phyloP scores from a whole-genome alignment of 2,888 invertebrate species.

The Tuberolachnus salignus region DNA sequence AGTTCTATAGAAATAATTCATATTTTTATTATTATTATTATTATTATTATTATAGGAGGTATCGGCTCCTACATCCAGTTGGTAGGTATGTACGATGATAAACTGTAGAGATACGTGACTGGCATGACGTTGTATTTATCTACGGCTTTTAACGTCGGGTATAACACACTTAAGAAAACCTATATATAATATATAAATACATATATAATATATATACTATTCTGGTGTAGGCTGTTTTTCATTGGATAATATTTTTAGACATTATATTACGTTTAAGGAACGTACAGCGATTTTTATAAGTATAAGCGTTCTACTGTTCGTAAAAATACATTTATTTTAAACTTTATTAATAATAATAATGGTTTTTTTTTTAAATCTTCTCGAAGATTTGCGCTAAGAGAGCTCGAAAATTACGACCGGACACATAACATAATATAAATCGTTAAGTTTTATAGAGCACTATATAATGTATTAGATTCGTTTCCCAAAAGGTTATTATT shows the following conservation, averaged over 20 bases:
- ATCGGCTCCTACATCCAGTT: no score
- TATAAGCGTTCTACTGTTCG: conserved; percentile 13
- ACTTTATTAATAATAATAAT: neutral
- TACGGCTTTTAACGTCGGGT: conserved; percentile 13
- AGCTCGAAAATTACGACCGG: conserved; percentile 1
- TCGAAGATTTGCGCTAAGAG: conserved; percentile 4
- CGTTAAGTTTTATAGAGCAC: neutral
- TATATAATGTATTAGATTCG: conserved; percentile 19
- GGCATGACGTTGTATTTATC: neutral
- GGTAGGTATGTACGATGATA: no score
- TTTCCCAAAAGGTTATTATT: conserved; percentile 8
- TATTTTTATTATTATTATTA: neutral
- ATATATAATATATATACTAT: neutral
- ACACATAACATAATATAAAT: neutral
- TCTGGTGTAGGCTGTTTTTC: neutral
- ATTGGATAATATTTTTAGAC: conserved; percentile 31
- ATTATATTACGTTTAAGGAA: neutral
- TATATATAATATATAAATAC: neutral
- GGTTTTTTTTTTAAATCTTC: conserved; percentile 8
- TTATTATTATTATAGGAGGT: no score
- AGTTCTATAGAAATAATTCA: conserved; percentile 13
- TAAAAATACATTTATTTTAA: neutral
- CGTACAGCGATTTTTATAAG: conserved; percentile 16
- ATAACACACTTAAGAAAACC: conserved; percentile 13
- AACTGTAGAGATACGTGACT: conserved; percentile 17